Percentiles rank a stretch among this genome's conserved stretches.
These are phyloP conservation scores for Zygogramma bicolorata DNA, from an alignment of 2,888 invertebrate species.

Conservation along the genomic window DNA sequence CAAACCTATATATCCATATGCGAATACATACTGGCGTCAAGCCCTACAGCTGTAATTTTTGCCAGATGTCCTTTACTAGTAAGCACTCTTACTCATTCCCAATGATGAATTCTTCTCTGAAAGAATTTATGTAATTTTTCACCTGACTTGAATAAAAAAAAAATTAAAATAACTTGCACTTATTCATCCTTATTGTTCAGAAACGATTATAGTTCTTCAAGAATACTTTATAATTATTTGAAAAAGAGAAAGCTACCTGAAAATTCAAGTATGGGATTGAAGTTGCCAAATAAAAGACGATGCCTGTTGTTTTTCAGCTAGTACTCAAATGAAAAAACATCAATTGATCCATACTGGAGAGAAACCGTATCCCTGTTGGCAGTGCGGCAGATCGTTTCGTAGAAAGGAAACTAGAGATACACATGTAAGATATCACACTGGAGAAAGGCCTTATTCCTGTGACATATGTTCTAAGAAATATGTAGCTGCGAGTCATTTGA, in stretches of 20 bases:
- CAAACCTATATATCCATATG: constrained; percentile 61
- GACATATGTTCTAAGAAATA: constrained; percentile 63
- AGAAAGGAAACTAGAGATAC: constrained; percentile 65
- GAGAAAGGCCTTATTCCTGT: constrained; percentile 63
- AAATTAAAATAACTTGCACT: too few relatives aligned
- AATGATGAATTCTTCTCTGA: too few relatives aligned
- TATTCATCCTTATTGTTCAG: too few relatives aligned
- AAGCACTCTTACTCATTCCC: constrained; percentile 44
- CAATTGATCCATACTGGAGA: constrained; percentile 62
- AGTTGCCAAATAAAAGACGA: too few relatives aligned
- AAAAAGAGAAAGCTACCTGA: too few relatives aligned
- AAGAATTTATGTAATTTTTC: too few relatives aligned
- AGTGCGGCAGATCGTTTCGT: constrained; percentile 64
- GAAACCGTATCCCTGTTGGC: constrained; percentile 64
- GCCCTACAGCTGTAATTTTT: constrained; percentile 60
- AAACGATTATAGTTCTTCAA: too few relatives aligned
- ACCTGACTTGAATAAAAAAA: too few relatives aligned
- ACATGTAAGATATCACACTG: constrained; percentile 64
- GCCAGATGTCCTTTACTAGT: constrained; percentile 62
- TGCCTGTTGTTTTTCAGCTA: constrained; percentile 58
- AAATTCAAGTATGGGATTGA: too few relatives aligned
- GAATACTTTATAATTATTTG: too few relatives aligned
- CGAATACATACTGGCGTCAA: constrained; percentile 63
- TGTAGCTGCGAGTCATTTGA: constrained; percentile 63
- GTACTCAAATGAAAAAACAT: constrained; percentile 63